Evolutionary conservation across 2,797 vertebrate genomes (phyloP).

Genomic region (Dermochelys coriacea): DNA sequence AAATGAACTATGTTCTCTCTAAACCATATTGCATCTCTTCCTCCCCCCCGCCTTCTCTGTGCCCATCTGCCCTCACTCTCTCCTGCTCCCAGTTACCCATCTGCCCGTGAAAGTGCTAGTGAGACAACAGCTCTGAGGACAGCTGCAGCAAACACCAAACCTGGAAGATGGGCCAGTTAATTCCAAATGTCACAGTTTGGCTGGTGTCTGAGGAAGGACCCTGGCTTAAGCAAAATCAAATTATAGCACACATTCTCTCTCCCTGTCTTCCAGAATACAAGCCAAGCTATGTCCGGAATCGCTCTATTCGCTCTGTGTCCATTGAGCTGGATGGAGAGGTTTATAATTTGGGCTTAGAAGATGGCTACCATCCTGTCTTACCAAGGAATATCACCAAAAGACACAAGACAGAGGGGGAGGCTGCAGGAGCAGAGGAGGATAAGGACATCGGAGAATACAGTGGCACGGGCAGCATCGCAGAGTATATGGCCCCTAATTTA

Average conservation of each 20-base stretch:
- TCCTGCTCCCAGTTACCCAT: background rate
- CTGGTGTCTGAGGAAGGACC: background rate
- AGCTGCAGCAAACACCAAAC: background rate
- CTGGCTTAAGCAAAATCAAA: background rate
- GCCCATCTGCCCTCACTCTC: background rate
- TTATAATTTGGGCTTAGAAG: constrained; percentile 85
- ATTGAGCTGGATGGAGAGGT: constrained; percentile 82
- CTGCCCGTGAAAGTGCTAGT: background rate
- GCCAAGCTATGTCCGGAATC: constrained; percentile 86
- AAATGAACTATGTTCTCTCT: fast-evolving
- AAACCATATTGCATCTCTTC: background rate
- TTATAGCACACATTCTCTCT: background rate
- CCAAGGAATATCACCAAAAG: constrained; percentile 83
- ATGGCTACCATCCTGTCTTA: constrained; percentile 77
- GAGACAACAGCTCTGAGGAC: background rate
- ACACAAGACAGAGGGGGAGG: constrained; percentile 69
- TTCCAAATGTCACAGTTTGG: background rate
- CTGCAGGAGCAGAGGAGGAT: constrained; percentile 73
- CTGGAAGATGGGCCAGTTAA: background rate
- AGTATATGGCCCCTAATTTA: constrained; percentile 81
- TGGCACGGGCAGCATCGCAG: constrained; percentile 85
- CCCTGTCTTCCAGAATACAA: constrained; percentile 86
- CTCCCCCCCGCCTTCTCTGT: background rate
- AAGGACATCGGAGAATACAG: constrained; percentile 83
- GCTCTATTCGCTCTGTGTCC: constrained; percentile 86